Base-by-base conservation (phyloP, 2,797 vertebrate genomes). In the Lagocephalus sceleratus region DNA sequence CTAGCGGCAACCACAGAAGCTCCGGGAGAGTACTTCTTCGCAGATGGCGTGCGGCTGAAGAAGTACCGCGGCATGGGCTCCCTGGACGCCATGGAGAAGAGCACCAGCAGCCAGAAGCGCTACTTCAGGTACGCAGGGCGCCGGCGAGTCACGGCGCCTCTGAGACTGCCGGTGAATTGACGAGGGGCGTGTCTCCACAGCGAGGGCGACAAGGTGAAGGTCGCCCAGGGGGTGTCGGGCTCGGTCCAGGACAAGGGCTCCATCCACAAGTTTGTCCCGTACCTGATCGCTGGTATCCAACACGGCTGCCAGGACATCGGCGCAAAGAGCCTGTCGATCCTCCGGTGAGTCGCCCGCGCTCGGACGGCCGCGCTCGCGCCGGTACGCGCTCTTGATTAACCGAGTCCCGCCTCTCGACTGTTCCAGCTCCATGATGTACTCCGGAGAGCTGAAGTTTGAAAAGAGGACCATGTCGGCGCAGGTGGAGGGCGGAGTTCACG, bases 1-100 rank as follows among this genome's bases (percentile, higher is more conserved):
- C 87, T 97, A 51, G 94, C 95, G 0, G 95, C 95, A 42, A 96
- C 95, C 73, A 95, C 93, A 0, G 95, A 97, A 76, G 94, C 95
- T 0, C 95, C 95, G 0, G 95, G 95, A 0, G 95, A 97, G 80
- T 97, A 97, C 74, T 98, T 95, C 85, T 98, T 96, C 87, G 94
- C 95, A 0, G 95, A 98, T 0, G 94, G 94, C 0, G 95, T 96
- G 15, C 86, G 95, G 68, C 92, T 98, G 49, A 96, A 97, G 83
- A 96, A 97, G 79, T 96, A 96, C 75, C 91, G 94, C 0, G 95
- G 95, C 1, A 96, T 97, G 94, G 95, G 94, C 53, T 97, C 94
- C 0, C 76, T 95, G 66, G 95, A 98, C 0, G 94, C 95, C 38
- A 95, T 96, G 94, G 95, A 96, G 88, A 95, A 95, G 82, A 94